Evolutionary conservation across 2,113 vertebrate genomes (phyloP).

Genomic region (Sander lucioperca): DNA sequence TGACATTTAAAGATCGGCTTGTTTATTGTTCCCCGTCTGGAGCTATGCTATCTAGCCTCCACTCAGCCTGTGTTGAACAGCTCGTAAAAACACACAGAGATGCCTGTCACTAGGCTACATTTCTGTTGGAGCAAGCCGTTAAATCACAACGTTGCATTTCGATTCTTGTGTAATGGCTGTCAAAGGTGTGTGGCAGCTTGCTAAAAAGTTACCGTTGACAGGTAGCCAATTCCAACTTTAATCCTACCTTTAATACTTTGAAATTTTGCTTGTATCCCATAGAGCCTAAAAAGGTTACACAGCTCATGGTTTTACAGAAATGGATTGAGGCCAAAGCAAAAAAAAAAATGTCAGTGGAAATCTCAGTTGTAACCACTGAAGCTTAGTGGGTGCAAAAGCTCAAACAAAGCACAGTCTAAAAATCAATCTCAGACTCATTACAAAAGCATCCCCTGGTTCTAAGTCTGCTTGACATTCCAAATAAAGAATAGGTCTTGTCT

Average conservation of each 20-base stretch:
- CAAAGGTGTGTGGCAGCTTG: too few species aligned
- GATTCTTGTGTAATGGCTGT: not conserved
- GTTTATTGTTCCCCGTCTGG: too few species aligned
- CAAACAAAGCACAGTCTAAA: conserved; percentile 2
- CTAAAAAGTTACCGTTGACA: too few species aligned
- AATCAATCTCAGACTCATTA: conserved; percentile 23
- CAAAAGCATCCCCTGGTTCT: conserved; percentile 17
- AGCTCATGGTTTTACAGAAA: conserved; percentile 16
- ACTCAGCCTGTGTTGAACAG: too few species aligned
- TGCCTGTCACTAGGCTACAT: too few species aligned
- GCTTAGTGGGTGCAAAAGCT: conserved; percentile 21
- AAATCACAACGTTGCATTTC: too few species aligned
- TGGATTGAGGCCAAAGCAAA: conserved; percentile 18
- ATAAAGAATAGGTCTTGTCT: conserved; percentile 1
- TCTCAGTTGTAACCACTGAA: conserved; percentile 1
- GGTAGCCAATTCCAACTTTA: conserved; percentile 30
- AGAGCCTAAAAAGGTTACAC: conserved; percentile 13
- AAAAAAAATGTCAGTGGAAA: not conserved
- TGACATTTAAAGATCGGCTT: too few species aligned
- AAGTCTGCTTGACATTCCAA: not conserved
- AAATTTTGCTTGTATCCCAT: not conserved
- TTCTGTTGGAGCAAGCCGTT: too few species aligned
- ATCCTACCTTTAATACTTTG: conserved; percentile 24
- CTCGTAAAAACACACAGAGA: too few species aligned
- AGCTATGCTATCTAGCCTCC: too few species aligned